Evolutionary conservation across 2,113 vertebrate species (phyloP).

Genomic region (Cyphomyrus discorhynchus): DNA sequence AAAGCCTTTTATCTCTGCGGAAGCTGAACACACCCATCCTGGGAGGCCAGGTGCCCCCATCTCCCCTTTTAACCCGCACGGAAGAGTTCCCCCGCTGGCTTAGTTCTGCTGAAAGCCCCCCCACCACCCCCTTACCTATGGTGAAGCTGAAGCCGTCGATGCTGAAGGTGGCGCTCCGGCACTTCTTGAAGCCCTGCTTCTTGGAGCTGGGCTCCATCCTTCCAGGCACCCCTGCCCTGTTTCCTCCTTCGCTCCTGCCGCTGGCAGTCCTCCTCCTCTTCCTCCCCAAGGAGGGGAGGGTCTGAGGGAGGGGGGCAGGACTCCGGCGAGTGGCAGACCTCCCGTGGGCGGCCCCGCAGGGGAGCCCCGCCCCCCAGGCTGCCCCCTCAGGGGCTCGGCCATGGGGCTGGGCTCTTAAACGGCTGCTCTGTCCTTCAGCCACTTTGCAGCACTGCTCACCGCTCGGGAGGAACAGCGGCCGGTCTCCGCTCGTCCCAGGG

Average conservation of each 20-base stretch:
- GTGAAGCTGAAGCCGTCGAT: conserved; percentile 92
- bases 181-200: conserved; percentile 87
- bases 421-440: conserved; percentile 4
- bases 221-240: conserved; percentile 29
- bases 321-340: background rate
- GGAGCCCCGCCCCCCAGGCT: background rate
- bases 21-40: background rate
- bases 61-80: background rate
- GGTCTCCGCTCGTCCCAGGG: background rate
- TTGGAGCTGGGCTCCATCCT: conserved; percentile 71
- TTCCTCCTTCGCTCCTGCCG: conserved; percentile 8
- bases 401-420: background rate
- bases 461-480: background rate
- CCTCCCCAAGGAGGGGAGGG: conserved; percentile 5
- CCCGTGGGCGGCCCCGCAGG: background rate
- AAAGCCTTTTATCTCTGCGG: background rate
- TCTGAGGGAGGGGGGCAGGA: background rate
- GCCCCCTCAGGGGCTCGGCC: background rate
- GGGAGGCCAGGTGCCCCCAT: background rate
- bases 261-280: conserved; percentile 3
- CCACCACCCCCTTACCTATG: conserved; percentile 69
- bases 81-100: background rate
- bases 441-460: background rate
- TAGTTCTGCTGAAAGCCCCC: background rate
- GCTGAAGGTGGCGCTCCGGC: conserved; percentile 83